Conservation (phyloP, 2,888 invertebrate species). For the Trissoscelio sp. region DNA sequence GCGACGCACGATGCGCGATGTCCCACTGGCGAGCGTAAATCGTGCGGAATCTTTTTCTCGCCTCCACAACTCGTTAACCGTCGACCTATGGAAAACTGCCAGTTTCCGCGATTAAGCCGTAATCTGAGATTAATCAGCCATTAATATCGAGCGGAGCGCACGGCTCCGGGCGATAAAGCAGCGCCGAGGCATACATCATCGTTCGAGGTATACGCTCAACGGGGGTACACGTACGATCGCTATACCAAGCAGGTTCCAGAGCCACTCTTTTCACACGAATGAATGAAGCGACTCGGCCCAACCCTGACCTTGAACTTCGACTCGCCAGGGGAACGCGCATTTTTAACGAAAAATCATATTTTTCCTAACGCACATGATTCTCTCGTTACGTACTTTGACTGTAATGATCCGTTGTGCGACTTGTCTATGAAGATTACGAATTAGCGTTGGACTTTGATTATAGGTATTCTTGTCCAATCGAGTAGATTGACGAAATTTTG, state of each 20-base stretch:
- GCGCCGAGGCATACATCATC: slow-evolving; percentile 62
- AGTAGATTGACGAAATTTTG: slow-evolving; percentile 35
- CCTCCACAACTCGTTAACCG: slow-evolving; percentile 68
- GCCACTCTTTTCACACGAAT: slow-evolving; percentile 75
- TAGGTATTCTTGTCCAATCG: slow-evolving; percentile 3
- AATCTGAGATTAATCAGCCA: slow-evolving; percentile 71
- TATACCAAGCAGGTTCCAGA: slow-evolving; percentile 62
- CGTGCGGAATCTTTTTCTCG: slow-evolving; percentile 54
- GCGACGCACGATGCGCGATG: slow-evolving; percentile 16
- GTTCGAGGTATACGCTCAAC: slow-evolving; percentile 61
- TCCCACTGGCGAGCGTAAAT: slow-evolving; percentile 60
- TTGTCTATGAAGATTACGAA: slow-evolving; percentile 67
- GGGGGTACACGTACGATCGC: slow-evolving; percentile 57
- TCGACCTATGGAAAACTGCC: slow-evolving; percentile 58
- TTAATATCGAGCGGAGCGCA: slow-evolving; percentile 65
- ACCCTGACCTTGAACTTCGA: slow-evolving; percentile 77
- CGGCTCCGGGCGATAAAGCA: slow-evolving; percentile 43
- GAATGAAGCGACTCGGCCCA: slow-evolving; percentile 77
- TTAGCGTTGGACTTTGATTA: slow-evolving; percentile 38
- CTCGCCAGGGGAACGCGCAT: slow-evolving; percentile 46
- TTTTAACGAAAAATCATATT: slow-evolving; percentile 35
- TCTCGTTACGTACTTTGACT: slow-evolving; percentile 70
- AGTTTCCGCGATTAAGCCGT: slow-evolving; percentile 71
- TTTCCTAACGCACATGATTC: slow-evolving; percentile 60
- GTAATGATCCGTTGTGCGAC: slow-evolving; percentile 78